A percentile compares a stretch with the other conserved stretches of the same genome.
Evolutionary conservation across 2,113 vertebrate species (phyloP).

Genomic region (Carlito syrichta): DNA sequence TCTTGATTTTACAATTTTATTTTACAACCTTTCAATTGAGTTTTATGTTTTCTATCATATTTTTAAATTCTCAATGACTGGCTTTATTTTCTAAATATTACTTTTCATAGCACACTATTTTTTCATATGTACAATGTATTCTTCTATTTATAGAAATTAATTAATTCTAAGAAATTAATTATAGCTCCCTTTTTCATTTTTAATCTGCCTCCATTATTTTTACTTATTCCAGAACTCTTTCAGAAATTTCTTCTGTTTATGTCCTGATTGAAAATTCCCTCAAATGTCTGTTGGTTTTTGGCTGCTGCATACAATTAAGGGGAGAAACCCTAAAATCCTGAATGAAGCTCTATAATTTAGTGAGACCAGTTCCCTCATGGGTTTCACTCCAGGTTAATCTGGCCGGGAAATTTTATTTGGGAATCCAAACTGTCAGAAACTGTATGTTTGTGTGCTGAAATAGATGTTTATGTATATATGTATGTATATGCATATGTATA

Average conservation of each 20-base stretch:
- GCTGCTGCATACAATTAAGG: neutral
- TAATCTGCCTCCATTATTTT: neutral
- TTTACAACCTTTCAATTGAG: neutral
- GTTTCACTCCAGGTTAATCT: neutral
- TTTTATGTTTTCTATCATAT: neutral
- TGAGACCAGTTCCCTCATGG: neutral
- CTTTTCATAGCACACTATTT: neutral
- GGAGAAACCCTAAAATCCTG: neutral
- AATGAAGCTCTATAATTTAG: neutral
- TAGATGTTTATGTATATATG: neutral
- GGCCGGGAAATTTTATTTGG: neutral
- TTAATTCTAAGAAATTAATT: slow-evolving; percentile 9
- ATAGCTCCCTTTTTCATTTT: neutral
- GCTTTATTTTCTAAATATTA: neutral
- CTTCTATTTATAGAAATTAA: neutral
- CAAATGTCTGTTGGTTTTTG: neutral
- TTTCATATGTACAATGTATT: neutral
- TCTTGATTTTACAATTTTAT: neutral
- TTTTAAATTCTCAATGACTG: neutral
- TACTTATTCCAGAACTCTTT: neutral
- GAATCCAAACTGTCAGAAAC: neutral
- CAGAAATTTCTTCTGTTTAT: neutral
- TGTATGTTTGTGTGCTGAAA: no score
- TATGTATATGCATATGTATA: neutral
- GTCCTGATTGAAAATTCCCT: neutral